Base-by-base conservation (phyloP, 2,888 invertebrate genomes). In the Cataglyphis livida region DNA sequence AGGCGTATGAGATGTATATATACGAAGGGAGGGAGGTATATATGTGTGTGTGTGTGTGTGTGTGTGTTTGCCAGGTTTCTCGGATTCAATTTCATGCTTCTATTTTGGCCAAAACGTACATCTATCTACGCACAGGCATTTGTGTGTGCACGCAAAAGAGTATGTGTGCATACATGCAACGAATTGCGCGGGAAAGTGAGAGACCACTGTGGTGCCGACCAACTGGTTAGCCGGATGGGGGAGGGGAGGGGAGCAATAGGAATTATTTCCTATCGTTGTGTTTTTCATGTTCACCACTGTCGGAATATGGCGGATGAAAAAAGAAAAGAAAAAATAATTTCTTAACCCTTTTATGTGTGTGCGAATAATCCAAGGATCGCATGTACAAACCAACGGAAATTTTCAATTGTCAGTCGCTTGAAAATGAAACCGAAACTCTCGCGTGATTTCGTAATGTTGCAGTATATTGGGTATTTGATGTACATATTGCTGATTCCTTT, bases 51-150 rank as follows among this genome's bases (percentile, higher is more conserved):
- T 25, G 25, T 21, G 61, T 12, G 10, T 25, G 18, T 32, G 28
- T 21, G 21, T 28, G 59, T 6, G 38, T 25, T 35, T n/a, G 62
- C 57, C 76, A 78, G 74, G 64, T 76, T 79, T 32, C 81, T 84
- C 81, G 84, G 85, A 87, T 88, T 88, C 85, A 79, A 87, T 88
- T 88, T 87, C 84, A 83, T 83, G 81, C 87, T 82, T 79, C 85
- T 82, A 83, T 81, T 81, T 48, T 32, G 35, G 21, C 76, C 32
- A 74, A 75, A 66, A 68, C 48, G 59, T 28, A 59, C 41, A 59
- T 71, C 35, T 38, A 57, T 59, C 38, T 48, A 61, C 38, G 21
- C 12, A 44, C 25, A 18, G 1, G 18, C 18, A 28, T 48, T 35
- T 15, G 38, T 44, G 12, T 51, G 38, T 41, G 48, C 10, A 18